These are phyloP conservation scores for Bombus picipes DNA, from an alignment of 1,140 invertebrate genomes.

Conservation along the genomic window DNA sequence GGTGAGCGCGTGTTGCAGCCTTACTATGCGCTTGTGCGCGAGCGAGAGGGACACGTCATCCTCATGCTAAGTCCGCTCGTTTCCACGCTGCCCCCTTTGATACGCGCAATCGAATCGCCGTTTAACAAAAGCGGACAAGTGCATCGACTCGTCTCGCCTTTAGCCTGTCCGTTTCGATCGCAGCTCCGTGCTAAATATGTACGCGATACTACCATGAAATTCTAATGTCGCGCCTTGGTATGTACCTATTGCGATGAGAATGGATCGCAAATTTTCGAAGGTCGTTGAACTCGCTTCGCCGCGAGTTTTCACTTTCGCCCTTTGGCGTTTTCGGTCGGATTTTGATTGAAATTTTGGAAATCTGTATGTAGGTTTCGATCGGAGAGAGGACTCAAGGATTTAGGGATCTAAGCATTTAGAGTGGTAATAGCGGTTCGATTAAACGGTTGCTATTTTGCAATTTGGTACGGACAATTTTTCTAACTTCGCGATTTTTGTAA, in stretches of 20 bases:
- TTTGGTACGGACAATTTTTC: no score
- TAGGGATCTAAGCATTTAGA: no score
- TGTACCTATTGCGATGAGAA: background rate
- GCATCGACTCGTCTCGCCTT: constrained; percentile 15
- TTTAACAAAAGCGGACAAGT: constrained; percentile 22
- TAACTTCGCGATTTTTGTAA: no score
- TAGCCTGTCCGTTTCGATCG: background rate
- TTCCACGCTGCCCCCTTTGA: constrained; percentile 3
- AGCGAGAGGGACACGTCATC: constrained; percentile 33
- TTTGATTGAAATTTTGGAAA: no score
- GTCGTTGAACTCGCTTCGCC: background rate
- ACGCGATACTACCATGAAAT: constrained; percentile 4
- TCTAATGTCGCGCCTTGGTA: background rate
- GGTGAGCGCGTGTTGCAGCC: constrained; percentile 31
- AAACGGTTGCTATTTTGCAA: no score
- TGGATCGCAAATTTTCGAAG: background rate
- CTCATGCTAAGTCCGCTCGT: background rate
- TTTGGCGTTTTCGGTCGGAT: background rate
- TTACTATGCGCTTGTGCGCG: constrained; percentile 8
- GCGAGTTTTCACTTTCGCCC: background rate
- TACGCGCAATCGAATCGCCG: constrained; percentile 17
- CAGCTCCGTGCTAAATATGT: background rate
- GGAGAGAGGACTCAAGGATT: no score
- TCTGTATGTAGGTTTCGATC: no score
- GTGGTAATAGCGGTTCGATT: no score